Evolutionary conservation across 2,797 vertebrate genomes (phyloP).

Genomic region (Lophius americanus): DNA sequence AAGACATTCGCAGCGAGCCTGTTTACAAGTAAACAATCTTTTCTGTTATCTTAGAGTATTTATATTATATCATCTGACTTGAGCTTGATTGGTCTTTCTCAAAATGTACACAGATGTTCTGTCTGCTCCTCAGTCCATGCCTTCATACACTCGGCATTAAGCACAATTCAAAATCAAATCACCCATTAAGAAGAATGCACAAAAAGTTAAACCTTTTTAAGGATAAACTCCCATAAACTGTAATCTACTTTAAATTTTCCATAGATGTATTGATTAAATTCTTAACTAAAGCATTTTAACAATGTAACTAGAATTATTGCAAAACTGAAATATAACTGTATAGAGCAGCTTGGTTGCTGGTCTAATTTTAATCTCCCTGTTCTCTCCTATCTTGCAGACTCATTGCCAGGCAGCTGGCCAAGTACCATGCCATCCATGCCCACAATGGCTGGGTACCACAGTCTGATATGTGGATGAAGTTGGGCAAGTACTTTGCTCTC

Average conservation of each 20-base stretch:
- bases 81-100: too few relatives aligned
- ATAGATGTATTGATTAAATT: too few relatives aligned
- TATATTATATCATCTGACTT: not conserved
- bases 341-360: not conserved
- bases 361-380: not conserved
- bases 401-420: conserved; percentile 94
- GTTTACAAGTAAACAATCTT: conserved; percentile 86
- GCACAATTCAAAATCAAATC: too few relatives aligned
- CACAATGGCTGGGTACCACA: conserved; percentile 98
- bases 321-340: too few relatives aligned
- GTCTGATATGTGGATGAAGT: conserved; percentile 95
- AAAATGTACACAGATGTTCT: not conserved
- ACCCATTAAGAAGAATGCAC: too few relatives aligned
- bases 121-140: not conserved
- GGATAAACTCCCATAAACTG: too few relatives aligned
- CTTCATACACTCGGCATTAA: not conserved
- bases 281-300: too few relatives aligned
- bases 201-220: too few relatives aligned
- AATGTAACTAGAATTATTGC: too few relatives aligned
- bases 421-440: conserved; percentile 97
- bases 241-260: too few relatives aligned
- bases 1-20: conserved; percentile 89
- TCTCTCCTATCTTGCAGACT: conserved; percentile 79
- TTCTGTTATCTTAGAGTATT: not conserved
- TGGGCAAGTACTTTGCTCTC: conserved; percentile 96